Conservation (phyloP, 2,888 invertebrate species). For the Dasysyrphus albostriatus region DNA sequence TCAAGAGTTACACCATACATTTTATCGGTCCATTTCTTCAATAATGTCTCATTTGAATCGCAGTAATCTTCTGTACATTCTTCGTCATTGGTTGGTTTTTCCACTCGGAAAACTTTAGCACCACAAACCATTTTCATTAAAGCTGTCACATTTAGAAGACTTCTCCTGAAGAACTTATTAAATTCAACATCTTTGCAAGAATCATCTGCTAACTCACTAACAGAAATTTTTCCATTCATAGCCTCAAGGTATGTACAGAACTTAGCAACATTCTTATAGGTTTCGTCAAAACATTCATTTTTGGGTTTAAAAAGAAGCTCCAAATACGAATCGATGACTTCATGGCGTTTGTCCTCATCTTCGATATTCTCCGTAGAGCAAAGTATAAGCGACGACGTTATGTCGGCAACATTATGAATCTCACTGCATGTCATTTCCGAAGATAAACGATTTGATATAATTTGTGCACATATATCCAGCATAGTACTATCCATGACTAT, state of each 20-base stretch:
- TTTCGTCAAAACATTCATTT: slow-evolving; percentile 57
- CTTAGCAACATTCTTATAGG: slow-evolving; percentile 74
- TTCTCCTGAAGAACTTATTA: slow-evolving; percentile 77
- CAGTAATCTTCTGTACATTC: slow-evolving; percentile 81
- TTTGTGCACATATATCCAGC: slow-evolving; percentile 78
- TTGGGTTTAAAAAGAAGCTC: slow-evolving; percentile 49
- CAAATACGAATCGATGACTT: slow-evolving; percentile 79
- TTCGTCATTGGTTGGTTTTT: slow-evolving; percentile 78
- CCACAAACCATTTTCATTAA: slow-evolving; percentile 80
- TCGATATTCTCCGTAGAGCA: slow-evolving; percentile 81
- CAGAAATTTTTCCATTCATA: slow-evolving; percentile 77
- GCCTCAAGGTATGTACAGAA: slow-evolving; percentile 79
- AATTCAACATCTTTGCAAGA: slow-evolving; percentile 72
- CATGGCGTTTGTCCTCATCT: slow-evolving; percentile 77
- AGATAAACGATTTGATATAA: slow-evolving; percentile 77
- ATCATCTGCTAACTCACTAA: slow-evolving; percentile 73
- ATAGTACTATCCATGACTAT: slow-evolving; percentile 79
- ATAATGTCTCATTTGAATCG: slow-evolving; percentile 80
- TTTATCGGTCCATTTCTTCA: slow-evolving; percentile 80
- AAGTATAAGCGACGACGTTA: slow-evolving; percentile 80
- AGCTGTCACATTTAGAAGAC: slow-evolving; percentile 79
- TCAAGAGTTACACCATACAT: slow-evolving; percentile 78
- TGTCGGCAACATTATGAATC: slow-evolving; percentile 79
- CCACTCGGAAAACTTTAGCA: slow-evolving; percentile 51
- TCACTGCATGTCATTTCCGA: slow-evolving; percentile 52